phyloP scores from a whole-genome alignment of 2,113 vertebrate species.

The Tupaia tana region DNA sequence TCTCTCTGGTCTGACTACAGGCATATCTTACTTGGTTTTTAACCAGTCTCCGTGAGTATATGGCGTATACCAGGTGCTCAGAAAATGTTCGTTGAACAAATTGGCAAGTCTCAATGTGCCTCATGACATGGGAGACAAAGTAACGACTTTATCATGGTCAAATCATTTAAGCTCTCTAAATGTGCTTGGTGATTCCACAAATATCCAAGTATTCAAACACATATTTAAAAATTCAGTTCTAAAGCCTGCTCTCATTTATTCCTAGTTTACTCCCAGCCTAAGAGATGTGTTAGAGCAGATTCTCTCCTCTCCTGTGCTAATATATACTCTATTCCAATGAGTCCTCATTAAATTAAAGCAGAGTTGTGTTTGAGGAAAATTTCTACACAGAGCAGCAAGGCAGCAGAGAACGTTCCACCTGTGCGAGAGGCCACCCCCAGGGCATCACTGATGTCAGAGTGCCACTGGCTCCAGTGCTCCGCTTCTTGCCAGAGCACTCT shows the following conservation, averaged over 20 bases:
- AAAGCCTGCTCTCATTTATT: neutral
- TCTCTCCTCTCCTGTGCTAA: neutral
- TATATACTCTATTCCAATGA: neutral
- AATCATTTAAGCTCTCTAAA: neutral
- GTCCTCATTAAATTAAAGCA: neutral
- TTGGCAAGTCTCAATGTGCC: neutral
- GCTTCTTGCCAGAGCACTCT: neutral
- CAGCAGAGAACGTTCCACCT: neutral
- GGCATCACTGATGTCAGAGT: neutral
- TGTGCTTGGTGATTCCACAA: neutral
- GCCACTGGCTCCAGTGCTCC: neutral
- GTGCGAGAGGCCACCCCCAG: neutral
- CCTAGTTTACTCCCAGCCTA: neutral
- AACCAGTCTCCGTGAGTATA: neutral
- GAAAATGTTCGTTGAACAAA: neutral
- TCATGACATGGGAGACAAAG: neutral
- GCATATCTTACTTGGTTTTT: neutral
- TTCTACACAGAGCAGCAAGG: neutral
- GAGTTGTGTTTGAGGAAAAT: neutral
- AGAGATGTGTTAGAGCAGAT: neutral
- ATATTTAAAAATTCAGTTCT: constrained; percentile 1
- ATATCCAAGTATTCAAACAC: neutral
- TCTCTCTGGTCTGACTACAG: neutral
- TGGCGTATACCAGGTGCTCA: neutral
- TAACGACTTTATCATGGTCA: neutral